These are phyloP conservation scores for Drosophila kuntzei DNA, from an alignment of 2,888 invertebrate species.

Conservation along the genomic window DNA sequence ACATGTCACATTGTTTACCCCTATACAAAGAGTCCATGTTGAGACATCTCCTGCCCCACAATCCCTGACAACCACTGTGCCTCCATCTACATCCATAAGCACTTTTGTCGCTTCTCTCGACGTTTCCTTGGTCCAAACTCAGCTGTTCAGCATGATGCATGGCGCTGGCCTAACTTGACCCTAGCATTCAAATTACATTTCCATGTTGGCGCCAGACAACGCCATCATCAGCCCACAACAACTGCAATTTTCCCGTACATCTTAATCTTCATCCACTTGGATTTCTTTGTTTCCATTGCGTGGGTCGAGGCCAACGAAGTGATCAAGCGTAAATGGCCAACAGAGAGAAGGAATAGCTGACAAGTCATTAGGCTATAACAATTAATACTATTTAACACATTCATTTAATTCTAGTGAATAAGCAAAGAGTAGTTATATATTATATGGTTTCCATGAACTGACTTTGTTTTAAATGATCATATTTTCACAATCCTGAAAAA, in stretches of 20 bases:
- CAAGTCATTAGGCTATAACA: constrained; percentile 19
- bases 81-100: constrained; percentile 1
- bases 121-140: constrained; percentile 52
- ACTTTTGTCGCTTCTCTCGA: constrained; percentile 7
- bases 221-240: constrained; percentile 6
- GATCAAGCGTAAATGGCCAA: constrained; percentile 32
- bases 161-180: constrained; percentile 71
- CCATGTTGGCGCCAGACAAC: constrained; percentile 70
- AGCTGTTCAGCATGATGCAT: constrained; percentile 55
- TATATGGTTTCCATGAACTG: constrained; percentile 2
- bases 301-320: constrained; percentile 48
- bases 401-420: constrained; percentile 9
- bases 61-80: constrained; percentile 25
- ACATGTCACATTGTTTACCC: constrained; percentile 68
- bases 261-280: constrained; percentile 25
- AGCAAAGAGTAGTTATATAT: neutral
- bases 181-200: constrained; percentile 74
- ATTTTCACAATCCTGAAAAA: neutral
- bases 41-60: neutral
- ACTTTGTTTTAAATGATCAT: constrained; percentile 1
- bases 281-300: constrained; percentile 54
- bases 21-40: constrained; percentile 14
- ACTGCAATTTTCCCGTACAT: constrained; percentile 10
- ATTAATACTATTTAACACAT: constrained; percentile 12
- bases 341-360: constrained; percentile 14